Percentiles rank a stretch among this genome's conserved stretches.
These are phyloP conservation scores for Cottoperca gobio DNA, from an alignment of 2,797 vertebrate species.

Conservation along the genomic window DNA sequence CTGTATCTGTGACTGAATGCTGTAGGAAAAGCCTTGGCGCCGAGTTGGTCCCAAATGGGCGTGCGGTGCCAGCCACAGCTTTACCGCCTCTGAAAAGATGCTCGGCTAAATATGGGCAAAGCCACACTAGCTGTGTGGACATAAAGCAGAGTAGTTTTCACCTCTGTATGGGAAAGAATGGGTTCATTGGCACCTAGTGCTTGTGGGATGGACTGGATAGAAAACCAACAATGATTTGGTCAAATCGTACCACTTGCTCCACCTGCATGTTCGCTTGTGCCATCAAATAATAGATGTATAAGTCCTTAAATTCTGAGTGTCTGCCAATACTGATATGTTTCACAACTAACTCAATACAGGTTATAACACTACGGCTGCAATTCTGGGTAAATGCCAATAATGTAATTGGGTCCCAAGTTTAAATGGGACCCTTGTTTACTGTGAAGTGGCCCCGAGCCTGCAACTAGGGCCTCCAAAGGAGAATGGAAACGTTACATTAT, in stretches of 20 bases:
- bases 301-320: background rate
- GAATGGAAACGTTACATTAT: constrained; percentile 22
- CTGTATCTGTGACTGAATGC: constrained; percentile 34
- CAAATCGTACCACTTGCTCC: background rate
- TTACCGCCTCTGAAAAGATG: constrained; percentile 34
- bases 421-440: constrained; percentile 58
- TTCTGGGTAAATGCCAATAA: constrained; percentile 36
- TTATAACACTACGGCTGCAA: background rate
- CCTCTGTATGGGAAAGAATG: background rate
- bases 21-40: constrained; percentile 43
- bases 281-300: too few species aligned
- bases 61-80: constrained; percentile 25
- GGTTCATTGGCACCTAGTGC: background rate
- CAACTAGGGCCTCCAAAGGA: constrained; percentile 14
- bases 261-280: background rate
- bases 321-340: background rate
- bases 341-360: background rate
- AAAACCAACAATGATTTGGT: background rate
- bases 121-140: constrained; percentile 4
- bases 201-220: background rate
- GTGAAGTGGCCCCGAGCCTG: constrained; percentile 37
- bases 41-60: constrained; percentile 30
- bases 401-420: constrained; percentile 60
- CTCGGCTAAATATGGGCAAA: background rate
- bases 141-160: background rate